A percentile compares a stretch with the other conserved stretches of the same genome.
Conservation (phyloP, 2,888 invertebrate genomes). For the Steromphala cineraria region DNA sequence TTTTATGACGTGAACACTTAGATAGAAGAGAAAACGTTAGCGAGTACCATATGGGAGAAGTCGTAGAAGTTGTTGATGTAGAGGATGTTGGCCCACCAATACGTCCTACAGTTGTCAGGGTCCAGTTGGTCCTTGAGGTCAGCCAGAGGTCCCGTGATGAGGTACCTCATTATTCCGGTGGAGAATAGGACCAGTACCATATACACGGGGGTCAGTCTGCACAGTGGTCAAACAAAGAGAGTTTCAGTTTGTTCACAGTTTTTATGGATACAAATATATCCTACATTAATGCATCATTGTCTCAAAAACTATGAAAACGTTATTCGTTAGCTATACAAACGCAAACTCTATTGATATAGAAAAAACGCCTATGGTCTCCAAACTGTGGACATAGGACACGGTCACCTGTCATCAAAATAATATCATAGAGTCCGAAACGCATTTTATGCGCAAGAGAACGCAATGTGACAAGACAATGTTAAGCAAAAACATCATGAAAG, state of each 20-base stretch:
- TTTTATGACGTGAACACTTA: constrained; percentile 14
- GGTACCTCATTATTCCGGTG: constrained; percentile 51
- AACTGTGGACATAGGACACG: too few species aligned
- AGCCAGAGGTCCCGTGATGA: constrained; percentile 61
- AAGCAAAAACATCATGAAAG: too few species aligned
- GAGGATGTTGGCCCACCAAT: constrained; percentile 66
- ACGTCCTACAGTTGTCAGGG: constrained; percentile 46
- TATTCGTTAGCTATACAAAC: too few species aligned
- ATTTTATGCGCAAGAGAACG: too few species aligned
- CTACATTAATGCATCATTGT: too few species aligned
- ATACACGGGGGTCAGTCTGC: constrained; percentile 62
- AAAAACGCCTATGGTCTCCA: too few species aligned
- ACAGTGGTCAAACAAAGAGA: constrained; percentile 18
- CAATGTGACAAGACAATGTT: too few species aligned
- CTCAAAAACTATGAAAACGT: too few species aligned
- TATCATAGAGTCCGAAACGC: too few species aligned
- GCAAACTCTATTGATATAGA: too few species aligned
- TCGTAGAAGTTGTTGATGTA: constrained; percentile 63
- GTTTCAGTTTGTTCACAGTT: neutral
- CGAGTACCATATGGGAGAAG: neutral
- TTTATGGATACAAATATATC: too few species aligned
- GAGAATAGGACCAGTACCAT: constrained; percentile 58
- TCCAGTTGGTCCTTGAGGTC: constrained; percentile 28
- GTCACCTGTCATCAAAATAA: too few species aligned
- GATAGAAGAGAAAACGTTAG: neutral